A percentile compares a stretch with the other conserved stretches of the same genome.
phyloP scores from a whole-genome alignment of 1,140 invertebrate species.

The Calephelis nemesis region DNA sequence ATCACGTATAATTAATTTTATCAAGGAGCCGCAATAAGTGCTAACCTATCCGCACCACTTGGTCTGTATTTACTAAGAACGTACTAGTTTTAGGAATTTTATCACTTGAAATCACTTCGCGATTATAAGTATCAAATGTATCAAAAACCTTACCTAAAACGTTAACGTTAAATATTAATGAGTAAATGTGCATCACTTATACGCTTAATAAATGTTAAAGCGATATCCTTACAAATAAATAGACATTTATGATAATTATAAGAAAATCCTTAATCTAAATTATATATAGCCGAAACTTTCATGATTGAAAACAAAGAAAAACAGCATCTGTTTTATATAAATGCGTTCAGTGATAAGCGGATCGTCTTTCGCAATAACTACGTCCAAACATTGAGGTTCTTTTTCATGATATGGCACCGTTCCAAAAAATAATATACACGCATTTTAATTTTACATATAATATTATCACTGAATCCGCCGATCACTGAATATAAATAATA shows the following conservation, averaged over 20 bases:
- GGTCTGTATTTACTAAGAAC: slow-evolving; percentile 59
- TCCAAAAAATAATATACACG: slow-evolving; percentile 43
- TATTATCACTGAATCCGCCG: slow-evolving; percentile 48
- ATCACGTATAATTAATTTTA: slow-evolving; percentile 37
- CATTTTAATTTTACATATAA: slow-evolving; percentile 20
- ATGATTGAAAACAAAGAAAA: slow-evolving; percentile 39
- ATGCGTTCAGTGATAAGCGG: slow-evolving; percentile 61
- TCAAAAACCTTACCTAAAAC: slow-evolving; percentile 73
- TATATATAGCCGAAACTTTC: slow-evolving; percentile 50
- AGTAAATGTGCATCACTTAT: slow-evolving; percentile 74
- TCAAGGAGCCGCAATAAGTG: slow-evolving; percentile 32
- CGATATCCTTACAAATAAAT: slow-evolving; percentile 73
- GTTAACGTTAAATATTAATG: slow-evolving; percentile 67
- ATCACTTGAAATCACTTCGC: slow-evolving; percentile 78
- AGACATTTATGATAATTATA: slow-evolving; percentile 72
- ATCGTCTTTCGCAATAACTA: slow-evolving; percentile 36
- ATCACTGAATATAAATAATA: slow-evolving; percentile 55
- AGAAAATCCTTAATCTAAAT: slow-evolving; percentile 69
- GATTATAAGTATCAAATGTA: slow-evolving; percentile 79
- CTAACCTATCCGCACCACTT: slow-evolving; percentile 72
- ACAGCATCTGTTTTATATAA: slow-evolving; percentile 32
- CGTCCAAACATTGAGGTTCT: slow-evolving; percentile 46
- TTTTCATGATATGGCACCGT: slow-evolving; percentile 73
- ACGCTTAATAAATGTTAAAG: slow-evolving; percentile 64
- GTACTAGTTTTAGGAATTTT: slow-evolving; percentile 62